Percentiles rank a stretch among this genome's conserved stretches.
Conservation (phyloP, 2,113 vertebrate genomes). For the Zosterops japonicus region DNA sequence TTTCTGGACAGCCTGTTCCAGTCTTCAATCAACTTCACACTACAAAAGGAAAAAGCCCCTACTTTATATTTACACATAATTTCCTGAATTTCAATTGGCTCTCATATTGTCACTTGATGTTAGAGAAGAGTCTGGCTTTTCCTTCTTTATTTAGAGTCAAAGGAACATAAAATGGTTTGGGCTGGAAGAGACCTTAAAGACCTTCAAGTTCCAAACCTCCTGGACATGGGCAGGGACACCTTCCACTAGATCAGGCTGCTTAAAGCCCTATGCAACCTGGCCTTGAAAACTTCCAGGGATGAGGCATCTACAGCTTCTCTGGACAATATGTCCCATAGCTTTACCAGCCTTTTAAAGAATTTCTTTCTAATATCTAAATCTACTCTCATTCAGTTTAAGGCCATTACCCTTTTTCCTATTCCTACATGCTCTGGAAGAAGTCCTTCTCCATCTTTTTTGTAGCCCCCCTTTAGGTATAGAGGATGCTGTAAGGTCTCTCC, state of each 20-base stretch:
- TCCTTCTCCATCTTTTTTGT: background rate
- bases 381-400: background rate
- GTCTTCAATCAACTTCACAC: background rate
- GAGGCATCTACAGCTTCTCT: background rate
- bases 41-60: background rate
- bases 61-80: background rate
- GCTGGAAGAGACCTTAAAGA: background rate
- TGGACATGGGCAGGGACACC: accelerated
- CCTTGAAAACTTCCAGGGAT: background rate
- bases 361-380: background rate
- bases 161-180: background rate
- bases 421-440: background rate
- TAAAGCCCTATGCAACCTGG: background rate
- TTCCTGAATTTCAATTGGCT: background rate
- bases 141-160: background rate
- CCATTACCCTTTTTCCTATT: background rate
- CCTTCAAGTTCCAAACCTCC: background rate
- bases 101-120: background rate
- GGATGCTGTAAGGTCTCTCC: background rate
- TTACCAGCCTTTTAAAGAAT: background rate
- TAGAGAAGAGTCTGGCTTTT: background rate
- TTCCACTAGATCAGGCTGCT: background rate
- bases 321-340: background rate
- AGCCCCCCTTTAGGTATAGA: background rate
- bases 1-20: background rate